Base-by-base conservation (phyloP, 1,140 invertebrate species). In the Heliothis subflexa region DNA sequence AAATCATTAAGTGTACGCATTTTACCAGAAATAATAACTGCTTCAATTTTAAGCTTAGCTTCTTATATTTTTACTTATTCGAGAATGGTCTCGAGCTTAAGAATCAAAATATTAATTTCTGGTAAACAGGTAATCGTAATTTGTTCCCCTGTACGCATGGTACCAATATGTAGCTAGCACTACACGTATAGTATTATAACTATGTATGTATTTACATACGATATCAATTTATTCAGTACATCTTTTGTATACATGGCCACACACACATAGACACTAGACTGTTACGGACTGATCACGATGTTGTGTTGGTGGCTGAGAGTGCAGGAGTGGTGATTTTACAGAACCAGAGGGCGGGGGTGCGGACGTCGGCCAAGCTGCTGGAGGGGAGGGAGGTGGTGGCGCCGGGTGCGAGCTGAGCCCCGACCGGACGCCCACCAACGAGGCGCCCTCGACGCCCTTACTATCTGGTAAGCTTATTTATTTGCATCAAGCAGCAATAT, bases 361-460 rank as follows among this genome's bases (percentile, higher is more conserved):
- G 88, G 86, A 86, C 90, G 90, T 76, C 90, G 89, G 85, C 82
- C 88, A 68, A 84, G 82, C 52, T 85, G 87, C 45, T 91, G 89
- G 88, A 83, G 89, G 50, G 89, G 88, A 81, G 85, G 85, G 33
- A 83, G 84, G 47, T 91, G 90, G 88, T 93, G 90, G 88, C 89
- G 91, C 72, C 90, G 93, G 90, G 85, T 86, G 79, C 87, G 88
- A 92, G 77, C 88, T 91, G 93, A 94, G 90, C 86, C 92, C 93
- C 82, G 90, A 92, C 82, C 83, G 89, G 89, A 94, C 93, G 49
- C 93, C 90, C 82, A 93, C 94, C 93, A 93, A 93, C 91, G 93
- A 93, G 83, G 86, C 79, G 78, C 92, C 92, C 83, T 95, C 92
- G 92, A 88, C 85, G 89, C 93, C 89, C 94, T 93, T 91, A 91